phyloP scores from a whole-genome alignment of 30 jellyfish, hydroid and myxozoan species.

The Turritopsis dohrnii region DNA sequence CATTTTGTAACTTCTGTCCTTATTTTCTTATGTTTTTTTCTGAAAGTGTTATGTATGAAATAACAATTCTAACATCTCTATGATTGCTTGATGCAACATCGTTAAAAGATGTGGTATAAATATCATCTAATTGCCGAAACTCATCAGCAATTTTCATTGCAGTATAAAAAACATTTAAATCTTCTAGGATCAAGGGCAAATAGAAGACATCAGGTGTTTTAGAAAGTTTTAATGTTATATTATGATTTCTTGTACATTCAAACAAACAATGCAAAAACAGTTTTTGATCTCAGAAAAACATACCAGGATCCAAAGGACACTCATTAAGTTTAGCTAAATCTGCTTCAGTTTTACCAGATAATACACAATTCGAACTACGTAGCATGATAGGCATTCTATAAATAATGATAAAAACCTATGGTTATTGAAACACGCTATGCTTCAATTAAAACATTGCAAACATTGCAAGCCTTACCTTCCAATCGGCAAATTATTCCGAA shows the following conservation, averaged over 20 bases:
- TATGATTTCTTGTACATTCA: too few species aligned
- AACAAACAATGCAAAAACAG: background rate
- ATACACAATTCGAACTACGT: slow-evolving; percentile 75
- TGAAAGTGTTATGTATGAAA: too few species aligned
- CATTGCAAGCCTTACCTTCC: slow-evolving; percentile 63
- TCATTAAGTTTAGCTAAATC: slow-evolving; percentile 75
- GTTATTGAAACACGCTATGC: background rate
- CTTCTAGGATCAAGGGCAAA: too few species aligned
- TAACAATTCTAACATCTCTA: too few species aligned
- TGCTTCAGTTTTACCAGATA: slow-evolving; percentile 68
- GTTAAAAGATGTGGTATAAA: too few species aligned
- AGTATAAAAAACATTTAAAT: too few species aligned
- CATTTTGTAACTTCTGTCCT: too few species aligned
- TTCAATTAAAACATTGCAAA: background rate
- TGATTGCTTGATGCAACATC: too few species aligned
- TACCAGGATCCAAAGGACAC: slow-evolving; percentile 98
- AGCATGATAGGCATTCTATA: slow-evolving; percentile 88
- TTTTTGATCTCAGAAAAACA: background rate
- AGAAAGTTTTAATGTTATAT: too few species aligned
- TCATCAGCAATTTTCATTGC: too few species aligned
- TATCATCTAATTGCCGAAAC: too few species aligned
- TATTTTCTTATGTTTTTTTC: too few species aligned
- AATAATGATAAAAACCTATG: background rate
- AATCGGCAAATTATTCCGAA: slow-evolving; percentile 76
- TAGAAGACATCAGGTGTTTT: background rate